Evolutionary conservation across 2,797 vertebrate species (phyloP).

Genomic region (Sorex maritimensis): DNA sequence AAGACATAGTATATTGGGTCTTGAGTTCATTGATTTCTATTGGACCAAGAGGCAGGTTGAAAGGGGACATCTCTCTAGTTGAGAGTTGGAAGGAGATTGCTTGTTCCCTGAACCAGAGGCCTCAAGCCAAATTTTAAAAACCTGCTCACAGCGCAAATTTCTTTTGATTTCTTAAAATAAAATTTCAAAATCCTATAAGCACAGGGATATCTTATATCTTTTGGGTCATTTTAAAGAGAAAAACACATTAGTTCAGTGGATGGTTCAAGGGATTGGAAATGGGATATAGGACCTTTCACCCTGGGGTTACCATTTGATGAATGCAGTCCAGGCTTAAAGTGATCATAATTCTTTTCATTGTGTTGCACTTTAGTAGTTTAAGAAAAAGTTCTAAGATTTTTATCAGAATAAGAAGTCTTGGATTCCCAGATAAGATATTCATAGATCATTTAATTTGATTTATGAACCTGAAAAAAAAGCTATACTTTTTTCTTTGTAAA

Average conservation of each 20-base stretch:
- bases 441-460: conserved; percentile 13
- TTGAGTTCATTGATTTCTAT: conserved; percentile 70
- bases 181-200: conserved; percentile 70
- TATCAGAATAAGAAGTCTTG: neutral
- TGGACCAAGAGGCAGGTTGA: conserved; percentile 63
- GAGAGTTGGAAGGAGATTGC: conserved; percentile 16
- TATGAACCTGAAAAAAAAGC: neutral
- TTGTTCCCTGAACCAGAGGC: conserved; percentile 58
- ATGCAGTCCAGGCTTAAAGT: conserved; percentile 15
- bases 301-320: conserved; percentile 61
- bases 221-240: conserved; percentile 73
- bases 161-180: conserved; percentile 77
- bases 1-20: conserved; percentile 71
- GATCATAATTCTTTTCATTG: conserved; percentile 48
- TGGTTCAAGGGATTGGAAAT: conserved; percentile 66
- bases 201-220: conserved; percentile 62
- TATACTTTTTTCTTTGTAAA: neutral
- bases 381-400: conserved; percentile 19
- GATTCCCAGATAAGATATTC: neutral
- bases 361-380: conserved; percentile 8
- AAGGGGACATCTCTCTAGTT: conserved; percentile 45
- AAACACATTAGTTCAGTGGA: conserved; percentile 63
- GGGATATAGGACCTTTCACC: conserved; percentile 52
- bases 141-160: conserved; percentile 64
- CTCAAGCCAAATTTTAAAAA: conserved; percentile 72